Base-by-base conservation (phyloP, 2,113 vertebrate species). In the Lota lota region DNA sequence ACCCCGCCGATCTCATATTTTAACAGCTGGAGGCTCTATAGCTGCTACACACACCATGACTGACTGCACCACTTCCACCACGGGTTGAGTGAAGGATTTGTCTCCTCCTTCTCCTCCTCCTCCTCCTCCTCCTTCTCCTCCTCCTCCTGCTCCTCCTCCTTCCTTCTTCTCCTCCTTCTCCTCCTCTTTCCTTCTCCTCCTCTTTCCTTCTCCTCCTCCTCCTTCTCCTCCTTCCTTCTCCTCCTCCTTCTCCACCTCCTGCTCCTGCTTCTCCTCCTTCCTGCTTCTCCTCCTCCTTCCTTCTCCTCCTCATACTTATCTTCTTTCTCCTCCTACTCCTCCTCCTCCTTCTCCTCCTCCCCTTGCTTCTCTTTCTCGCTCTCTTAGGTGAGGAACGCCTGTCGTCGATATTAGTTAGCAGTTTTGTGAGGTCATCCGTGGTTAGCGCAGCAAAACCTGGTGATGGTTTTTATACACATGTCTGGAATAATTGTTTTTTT, bases 1-100 rank as follows among this genome's bases (percentile, higher is more conserved):
- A 33, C 15, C 54, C 20, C 40, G 72, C 81, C 80, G 76, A 10
- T 73, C 82, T 88, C 76, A 81, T 90, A 88, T 90, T 91, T 90
- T 89, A 88, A 90, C 89, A 88, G 87, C 85, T 88, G 71, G 74
- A 86, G 87, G 88, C 83, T 62, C 79, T 58, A 19, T 14, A 69
- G 79, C 80, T 81, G 69, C 76, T 85, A 75, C 36, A 40, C 36
- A 10, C 36, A 40, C 36, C 73, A 72, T 56, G 76, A 66, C 82
- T 81, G 75, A 61, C 69, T 79, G 70, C 50, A 63, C 75, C 79
- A 40, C 36, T 7, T 40, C 36, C 36, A 40, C 36, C 36, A 1
- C 36, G 36, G 36, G 36, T 40, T 10, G 36, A 40, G 36, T 40
- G 36, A 10, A 40, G 36, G 36, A 40, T 12, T 12, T 5, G 6